Evolutionary conservation across 1,140 invertebrate species (phyloP).

Genomic region (Drosophila nikananu): DNA sequence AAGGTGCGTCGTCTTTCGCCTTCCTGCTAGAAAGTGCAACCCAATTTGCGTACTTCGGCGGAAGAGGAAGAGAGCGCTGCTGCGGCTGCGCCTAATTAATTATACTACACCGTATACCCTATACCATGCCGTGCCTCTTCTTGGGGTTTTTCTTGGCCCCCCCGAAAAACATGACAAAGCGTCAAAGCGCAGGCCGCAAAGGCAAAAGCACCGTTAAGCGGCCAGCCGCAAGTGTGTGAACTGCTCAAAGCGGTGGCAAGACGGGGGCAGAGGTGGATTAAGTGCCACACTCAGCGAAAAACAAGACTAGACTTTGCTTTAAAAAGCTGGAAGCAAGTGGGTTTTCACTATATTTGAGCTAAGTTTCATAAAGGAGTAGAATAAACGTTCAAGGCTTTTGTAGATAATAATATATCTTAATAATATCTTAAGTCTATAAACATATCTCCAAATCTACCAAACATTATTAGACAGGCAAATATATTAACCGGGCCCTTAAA

Average conservation of each 20-base stretch:
- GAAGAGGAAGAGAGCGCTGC: slow-evolving; percentile 25
- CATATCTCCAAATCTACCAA: no score
- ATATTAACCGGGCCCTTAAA: no score
- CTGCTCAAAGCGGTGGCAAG: not conserved
- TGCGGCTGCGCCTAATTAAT: slow-evolving; percentile 53
- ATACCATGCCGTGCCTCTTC: not conserved
- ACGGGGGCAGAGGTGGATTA: not conserved
- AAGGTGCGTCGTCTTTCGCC: slow-evolving; percentile 35
- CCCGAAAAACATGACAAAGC: slow-evolving; percentile 38
- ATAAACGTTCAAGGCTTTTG: no score
- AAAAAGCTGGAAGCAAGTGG: no score
- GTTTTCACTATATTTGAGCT: not conserved
- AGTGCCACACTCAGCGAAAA: slow-evolving; percentile 11
- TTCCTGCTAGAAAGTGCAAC: slow-evolving; percentile 60
- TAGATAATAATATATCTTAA: no score
- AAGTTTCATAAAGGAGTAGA: no score
- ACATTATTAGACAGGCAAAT: no score
- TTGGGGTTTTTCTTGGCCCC: slow-evolving; percentile 20
- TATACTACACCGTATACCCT: slow-evolving; percentile 26
- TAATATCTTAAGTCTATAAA: no score
- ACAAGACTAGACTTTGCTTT: fast-evolving
- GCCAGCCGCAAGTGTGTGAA: slow-evolving; percentile 43
- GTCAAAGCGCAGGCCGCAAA: slow-evolving; percentile 51
- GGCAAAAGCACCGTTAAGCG: slow-evolving; percentile 48
- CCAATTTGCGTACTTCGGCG: slow-evolving; percentile 46